Evolutionary conservation across 2,888 invertebrate species (phyloP).

Genomic region (Drosophila histrio): DNA sequence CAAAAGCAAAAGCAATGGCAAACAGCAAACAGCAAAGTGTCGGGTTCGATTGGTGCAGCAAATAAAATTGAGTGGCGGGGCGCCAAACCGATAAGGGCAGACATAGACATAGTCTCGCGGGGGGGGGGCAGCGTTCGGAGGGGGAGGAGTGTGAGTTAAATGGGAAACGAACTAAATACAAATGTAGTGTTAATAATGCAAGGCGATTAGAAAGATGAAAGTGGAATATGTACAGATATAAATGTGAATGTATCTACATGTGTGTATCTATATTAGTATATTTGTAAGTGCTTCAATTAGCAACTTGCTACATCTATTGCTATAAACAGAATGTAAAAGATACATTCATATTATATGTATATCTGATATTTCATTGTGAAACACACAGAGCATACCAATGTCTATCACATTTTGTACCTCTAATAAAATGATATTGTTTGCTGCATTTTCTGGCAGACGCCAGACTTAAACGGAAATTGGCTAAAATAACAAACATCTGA

Average conservation of each 20-base stretch:
- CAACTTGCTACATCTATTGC: neutral
- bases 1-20: neutral
- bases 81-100: slow-evolving; percentile 34
- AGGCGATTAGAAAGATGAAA: slow-evolving; percentile 51
- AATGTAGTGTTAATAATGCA: slow-evolving; percentile 43
- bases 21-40: slow-evolving; percentile 54
- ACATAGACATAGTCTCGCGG: neutral
- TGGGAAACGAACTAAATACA: slow-evolving; percentile 18
- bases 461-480: neutral
- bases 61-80: slow-evolving; percentile 59
- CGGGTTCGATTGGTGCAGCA: slow-evolving; percentile 68
- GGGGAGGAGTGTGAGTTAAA: neutral
- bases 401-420: too few relatives aligned
- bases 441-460: neutral
- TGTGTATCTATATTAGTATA: neutral
- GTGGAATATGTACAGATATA: slow-evolving; percentile 8
- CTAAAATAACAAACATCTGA: neutral
- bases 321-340: neutral
- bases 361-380: neutral
- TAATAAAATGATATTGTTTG: neutral
- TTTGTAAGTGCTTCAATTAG: slow-evolving; percentile 1
- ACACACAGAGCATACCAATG: neutral
- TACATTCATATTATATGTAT: neutral
- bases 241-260: neutral
- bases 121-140: neutral